Evolutionary conservation across 1,140 invertebrate species (phyloP).

Genomic region (Papilio xuthus): DNA sequence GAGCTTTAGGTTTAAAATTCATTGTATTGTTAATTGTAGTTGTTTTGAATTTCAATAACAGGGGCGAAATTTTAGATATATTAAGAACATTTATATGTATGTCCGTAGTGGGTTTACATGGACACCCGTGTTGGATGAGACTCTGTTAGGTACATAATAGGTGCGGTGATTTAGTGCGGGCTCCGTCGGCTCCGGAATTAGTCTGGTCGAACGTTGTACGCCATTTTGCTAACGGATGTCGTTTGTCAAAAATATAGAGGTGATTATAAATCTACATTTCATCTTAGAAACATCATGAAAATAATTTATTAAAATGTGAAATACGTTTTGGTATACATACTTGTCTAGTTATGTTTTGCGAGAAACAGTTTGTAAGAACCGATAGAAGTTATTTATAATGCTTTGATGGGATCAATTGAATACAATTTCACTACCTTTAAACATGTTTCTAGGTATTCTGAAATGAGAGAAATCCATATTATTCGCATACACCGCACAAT

Average conservation of each 20-base stretch:
- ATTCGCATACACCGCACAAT: slow-evolving; percentile 30
- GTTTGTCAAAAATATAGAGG: slow-evolving; percentile 41
- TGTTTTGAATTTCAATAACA: slow-evolving; percentile 32
- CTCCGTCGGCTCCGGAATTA: slow-evolving; percentile 67
- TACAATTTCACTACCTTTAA: too few relatives aligned
- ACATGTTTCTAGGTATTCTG: not conserved
- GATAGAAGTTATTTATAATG: too few relatives aligned
- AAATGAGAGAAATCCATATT: not conserved
- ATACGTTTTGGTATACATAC: too few relatives aligned
- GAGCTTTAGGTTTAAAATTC: slow-evolving; percentile 35
- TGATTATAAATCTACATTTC: not conserved
- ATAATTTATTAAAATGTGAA: not conserved
- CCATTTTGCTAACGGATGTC: slow-evolving; percentile 59
- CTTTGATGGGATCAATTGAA: not conserved
- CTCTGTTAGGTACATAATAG: slow-evolving; percentile 66
- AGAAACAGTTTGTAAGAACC: too few relatives aligned
- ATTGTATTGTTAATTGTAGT: slow-evolving; percentile 1
- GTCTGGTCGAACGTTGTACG: slow-evolving; percentile 57
- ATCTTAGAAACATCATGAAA: slow-evolving; percentile 6
- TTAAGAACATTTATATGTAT: slow-evolving; percentile 80
- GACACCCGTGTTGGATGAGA: slow-evolving; percentile 68
- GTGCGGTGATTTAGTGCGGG: slow-evolving; percentile 73
- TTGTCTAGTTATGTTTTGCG: too few relatives aligned
- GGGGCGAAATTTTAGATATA: slow-evolving; percentile 71
- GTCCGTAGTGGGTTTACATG: slow-evolving; percentile 60